These are phyloP conservation scores for Drosophila anceps DNA, from an alignment of 2,888 invertebrate genomes.

Conservation along the genomic window DNA sequence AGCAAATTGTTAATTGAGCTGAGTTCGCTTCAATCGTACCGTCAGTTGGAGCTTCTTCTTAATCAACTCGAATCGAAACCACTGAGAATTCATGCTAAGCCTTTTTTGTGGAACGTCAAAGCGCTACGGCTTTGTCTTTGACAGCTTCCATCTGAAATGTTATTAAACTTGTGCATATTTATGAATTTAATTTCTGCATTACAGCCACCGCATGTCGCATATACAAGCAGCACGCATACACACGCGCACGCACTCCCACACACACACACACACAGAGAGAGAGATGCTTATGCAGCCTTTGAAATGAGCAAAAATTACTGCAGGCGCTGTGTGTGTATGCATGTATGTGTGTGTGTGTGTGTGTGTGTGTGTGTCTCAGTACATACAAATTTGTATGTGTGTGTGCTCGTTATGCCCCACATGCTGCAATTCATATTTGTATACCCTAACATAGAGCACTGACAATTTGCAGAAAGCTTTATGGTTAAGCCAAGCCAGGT, in stretches of 20 bases:
- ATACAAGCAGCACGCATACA: slow-evolving; percentile 22
- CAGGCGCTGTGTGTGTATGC: slow-evolving; percentile 44
- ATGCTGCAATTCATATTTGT: slow-evolving; percentile 7
- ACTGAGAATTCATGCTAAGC: slow-evolving; percentile 22
- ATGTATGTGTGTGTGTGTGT: neutral
- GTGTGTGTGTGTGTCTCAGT: slow-evolving; percentile 9
- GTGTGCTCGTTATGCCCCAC: slow-evolving; percentile 11
- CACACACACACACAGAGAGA: slow-evolving; percentile 2
- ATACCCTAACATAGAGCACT: neutral
- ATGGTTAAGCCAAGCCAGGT: neutral
- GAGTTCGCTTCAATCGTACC: neutral
- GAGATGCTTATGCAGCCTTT: slow-evolving; percentile 25
- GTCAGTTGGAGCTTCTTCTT: no score
- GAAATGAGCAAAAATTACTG: slow-evolving; percentile 64
- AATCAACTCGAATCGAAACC: neutral
- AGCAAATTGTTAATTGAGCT: neutral
- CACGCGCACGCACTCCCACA: neutral
- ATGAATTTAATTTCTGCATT: slow-evolving; percentile 71
- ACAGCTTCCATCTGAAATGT: slow-evolving; percentile 49
- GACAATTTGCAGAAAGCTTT: neutral
- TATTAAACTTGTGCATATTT: slow-evolving; percentile 73
- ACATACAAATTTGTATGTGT: no score
- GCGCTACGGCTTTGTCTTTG: slow-evolving; percentile 35
- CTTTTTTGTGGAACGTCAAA: slow-evolving; percentile 16
- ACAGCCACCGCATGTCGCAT: slow-evolving; percentile 32